Percentiles rank a stretch among this genome's conserved stretches.
phyloP scores from a whole-genome alignment of 1,140 invertebrate genomes.

The Drosophila hydei region DNA sequence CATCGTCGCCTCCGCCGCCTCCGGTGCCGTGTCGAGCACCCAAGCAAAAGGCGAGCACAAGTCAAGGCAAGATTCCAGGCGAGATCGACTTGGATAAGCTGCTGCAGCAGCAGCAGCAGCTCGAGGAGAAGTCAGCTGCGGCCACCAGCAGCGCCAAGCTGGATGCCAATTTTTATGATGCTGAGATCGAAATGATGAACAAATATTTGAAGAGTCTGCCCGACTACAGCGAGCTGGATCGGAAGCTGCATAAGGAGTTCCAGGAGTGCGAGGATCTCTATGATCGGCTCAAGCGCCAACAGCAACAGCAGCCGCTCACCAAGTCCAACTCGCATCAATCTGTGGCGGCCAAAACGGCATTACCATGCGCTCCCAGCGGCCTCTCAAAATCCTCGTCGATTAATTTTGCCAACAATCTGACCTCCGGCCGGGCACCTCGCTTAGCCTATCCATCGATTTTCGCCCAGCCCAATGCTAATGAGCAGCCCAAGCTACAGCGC shows the following conservation, averaged over 20 bases:
- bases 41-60: constrained; percentile 40
- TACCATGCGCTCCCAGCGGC: constrained; percentile 8
- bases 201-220: constrained; percentile 83
- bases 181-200: constrained; percentile 84
- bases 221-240: constrained; percentile 81
- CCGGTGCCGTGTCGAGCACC: constrained; percentile 74
- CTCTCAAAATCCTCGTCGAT: constrained; percentile 73
- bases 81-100: constrained; percentile 74
- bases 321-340: constrained; percentile 79
- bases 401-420: constrained; percentile 60
- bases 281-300: constrained; percentile 71
- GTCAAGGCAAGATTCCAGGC: not conserved
- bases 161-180: constrained; percentile 81
- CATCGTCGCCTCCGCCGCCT: constrained; percentile 73
- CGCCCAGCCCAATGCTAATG: constrained; percentile 28
- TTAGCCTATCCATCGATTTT: constrained; percentile 81
- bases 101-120: constrained; percentile 72
- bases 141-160: constrained; percentile 68
- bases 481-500: constrained; percentile 70
- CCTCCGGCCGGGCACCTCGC: constrained; percentile 35
- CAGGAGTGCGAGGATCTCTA: constrained; percentile 83
- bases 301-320: constrained; percentile 60
- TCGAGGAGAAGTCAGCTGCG: constrained; percentile 71
- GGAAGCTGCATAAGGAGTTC: constrained; percentile 81
- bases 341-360: constrained; percentile 14